phyloP scores from a whole-genome alignment of 2,113 vertebrate genomes.

The Egretta garzetta region DNA sequence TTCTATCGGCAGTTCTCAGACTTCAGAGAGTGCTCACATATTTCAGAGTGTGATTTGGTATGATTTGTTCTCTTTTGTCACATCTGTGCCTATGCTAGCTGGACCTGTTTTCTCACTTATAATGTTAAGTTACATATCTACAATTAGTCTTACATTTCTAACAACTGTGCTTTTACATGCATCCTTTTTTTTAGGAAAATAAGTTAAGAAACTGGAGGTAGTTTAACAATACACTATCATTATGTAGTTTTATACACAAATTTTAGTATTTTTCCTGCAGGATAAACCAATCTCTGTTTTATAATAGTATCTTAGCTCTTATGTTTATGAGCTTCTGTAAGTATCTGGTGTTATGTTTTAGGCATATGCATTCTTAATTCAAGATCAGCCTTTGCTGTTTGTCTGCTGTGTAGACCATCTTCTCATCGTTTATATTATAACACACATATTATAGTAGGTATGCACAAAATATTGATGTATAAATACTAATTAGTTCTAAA shows the following conservation, averaged over 20 bases:
- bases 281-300: neutral
- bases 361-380: neutral
- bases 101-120: neutral
- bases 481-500: neutral
- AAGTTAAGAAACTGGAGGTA: neutral
- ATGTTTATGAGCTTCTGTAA: neutral
- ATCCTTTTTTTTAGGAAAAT: neutral
- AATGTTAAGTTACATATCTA: neutral
- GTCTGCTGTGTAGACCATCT: neutral
- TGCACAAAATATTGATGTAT: neutral
- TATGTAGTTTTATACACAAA: neutral
- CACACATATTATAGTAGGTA: neutral
- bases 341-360: neutral
- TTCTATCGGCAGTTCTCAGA: neutral
- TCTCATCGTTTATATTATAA: neutral
- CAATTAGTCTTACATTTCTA: neutral
- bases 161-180: neutral
- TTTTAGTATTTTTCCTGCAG: neutral
- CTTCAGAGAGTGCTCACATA: neutral
- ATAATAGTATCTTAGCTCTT: neutral
- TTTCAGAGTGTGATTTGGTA: neutral
- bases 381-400: neutral
- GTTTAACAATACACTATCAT: neutral
- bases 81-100: neutral
- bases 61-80: neutral